Conservation (phyloP, 2,888 invertebrate species). For the Leptopilina myrica region DNA sequence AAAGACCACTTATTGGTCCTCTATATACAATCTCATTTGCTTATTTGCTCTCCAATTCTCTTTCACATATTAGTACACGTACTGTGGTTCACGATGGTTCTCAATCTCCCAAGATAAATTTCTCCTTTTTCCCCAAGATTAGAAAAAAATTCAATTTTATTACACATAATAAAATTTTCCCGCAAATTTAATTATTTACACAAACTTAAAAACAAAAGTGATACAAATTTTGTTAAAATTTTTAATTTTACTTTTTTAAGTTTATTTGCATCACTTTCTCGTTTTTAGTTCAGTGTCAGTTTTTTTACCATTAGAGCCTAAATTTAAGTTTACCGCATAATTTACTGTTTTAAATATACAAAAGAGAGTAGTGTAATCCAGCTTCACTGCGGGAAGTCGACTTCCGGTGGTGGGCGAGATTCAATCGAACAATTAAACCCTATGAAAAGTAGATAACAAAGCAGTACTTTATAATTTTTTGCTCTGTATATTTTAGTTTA, state of each 20-base stretch:
- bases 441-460: not conserved
- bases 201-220: too few relatives aligned
- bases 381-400: constrained; percentile 59
- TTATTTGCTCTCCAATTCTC: constrained; percentile 11
- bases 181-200: too few relatives aligned
- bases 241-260: too few relatives aligned
- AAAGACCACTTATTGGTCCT: not conserved
- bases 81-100: not conserved
- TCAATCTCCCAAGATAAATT: not conserved
- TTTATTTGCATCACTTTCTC: too few relatives aligned
- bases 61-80: not conserved
- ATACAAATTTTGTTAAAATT: too few relatives aligned
- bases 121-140: too few relatives aligned
- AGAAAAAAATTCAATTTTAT: too few relatives aligned
- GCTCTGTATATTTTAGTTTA: not conserved
- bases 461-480: too few relatives aligned
- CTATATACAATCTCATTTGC: not conserved
- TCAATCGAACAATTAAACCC: constrained; percentile 38
- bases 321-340: not conserved
- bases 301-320: too few relatives aligned
- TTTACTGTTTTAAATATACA: not conserved
- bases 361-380: not conserved
- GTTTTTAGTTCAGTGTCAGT: too few relatives aligned
- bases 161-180: too few relatives aligned
- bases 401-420: constrained; percentile 56